phyloP scores from a whole-genome alignment of 1,140 invertebrate species.

The Cardiocondyla obscurior region DNA sequence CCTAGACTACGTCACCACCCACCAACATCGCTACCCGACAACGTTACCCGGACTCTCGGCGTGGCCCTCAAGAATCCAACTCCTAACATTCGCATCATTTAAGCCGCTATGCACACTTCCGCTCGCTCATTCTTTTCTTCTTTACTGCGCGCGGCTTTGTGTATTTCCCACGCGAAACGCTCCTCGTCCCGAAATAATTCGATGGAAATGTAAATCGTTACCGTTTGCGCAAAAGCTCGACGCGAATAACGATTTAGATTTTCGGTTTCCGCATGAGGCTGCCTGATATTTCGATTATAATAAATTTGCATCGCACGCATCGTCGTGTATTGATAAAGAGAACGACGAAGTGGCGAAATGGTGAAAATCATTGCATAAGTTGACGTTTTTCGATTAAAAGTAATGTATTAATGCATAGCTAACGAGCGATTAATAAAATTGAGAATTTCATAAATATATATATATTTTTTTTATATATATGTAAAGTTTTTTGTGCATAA shows the following conservation, averaged over 20 bases:
- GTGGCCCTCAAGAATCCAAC: constrained; percentile 61
- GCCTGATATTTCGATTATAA: not conserved
- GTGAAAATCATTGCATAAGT: not conserved
- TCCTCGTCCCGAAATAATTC: constrained; percentile 30
- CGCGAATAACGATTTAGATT: not conserved
- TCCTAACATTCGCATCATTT: constrained; percentile 75
- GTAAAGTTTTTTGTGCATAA: not conserved
- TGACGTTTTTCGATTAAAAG: not conserved
- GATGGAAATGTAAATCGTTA: constrained; percentile 27
- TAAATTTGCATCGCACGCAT: too few species aligned
- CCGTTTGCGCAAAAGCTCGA: constrained; percentile 7
- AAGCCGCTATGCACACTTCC: constrained; percentile 64
- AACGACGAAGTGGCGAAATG: not conserved
- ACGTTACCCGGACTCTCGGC: constrained; percentile 47
- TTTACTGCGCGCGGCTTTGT: constrained; percentile 45
- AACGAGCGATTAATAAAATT: not conserved
- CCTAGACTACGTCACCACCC: constrained; percentile 63
- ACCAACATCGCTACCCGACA: constrained; percentile 41
- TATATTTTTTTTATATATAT: too few species aligned
- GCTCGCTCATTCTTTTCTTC: constrained; percentile 51
- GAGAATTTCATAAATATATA: not conserved
- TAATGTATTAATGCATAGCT: not conserved
- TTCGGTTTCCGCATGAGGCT: not conserved
- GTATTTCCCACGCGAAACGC: constrained; percentile 15
- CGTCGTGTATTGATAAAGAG: not conserved